phyloP scores from a whole-genome alignment of 1,140 invertebrate species.

The Potamilus streckersoni region DNA sequence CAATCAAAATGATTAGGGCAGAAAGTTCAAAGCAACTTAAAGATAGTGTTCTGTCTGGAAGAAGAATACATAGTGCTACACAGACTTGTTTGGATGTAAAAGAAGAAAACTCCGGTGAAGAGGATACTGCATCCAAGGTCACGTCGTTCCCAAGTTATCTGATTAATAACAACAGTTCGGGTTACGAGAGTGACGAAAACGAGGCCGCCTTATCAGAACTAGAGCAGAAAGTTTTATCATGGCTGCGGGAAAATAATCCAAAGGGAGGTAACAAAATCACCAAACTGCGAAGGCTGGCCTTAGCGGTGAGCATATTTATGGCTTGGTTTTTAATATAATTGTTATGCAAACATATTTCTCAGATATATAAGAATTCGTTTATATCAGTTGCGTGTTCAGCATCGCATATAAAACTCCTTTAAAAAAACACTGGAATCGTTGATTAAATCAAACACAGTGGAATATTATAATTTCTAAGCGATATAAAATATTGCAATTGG shows the following conservation, averaged over 20 bases:
- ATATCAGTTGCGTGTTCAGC: too few relatives aligned
- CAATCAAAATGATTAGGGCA: not conserved
- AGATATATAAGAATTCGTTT: too few relatives aligned
- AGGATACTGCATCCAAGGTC: constrained; percentile 9
- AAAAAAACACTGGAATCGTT: too few relatives aligned
- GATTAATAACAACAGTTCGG: constrained; percentile 2
- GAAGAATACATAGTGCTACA: constrained; percentile 14
- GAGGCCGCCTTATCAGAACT: constrained; percentile 40
- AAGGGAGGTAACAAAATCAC: constrained; percentile 41
- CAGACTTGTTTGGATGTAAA: constrained; percentile 11
- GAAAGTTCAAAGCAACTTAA: not conserved
- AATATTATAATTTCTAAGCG: too few relatives aligned
- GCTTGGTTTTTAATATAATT: too few relatives aligned
- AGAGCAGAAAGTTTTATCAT: constrained; percentile 44
- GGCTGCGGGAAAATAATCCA: constrained; percentile 50
- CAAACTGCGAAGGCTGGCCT: constrained; percentile 39
- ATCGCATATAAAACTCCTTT: too few relatives aligned
- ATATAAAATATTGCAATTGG: too few relatives aligned
- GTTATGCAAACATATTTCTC: too few relatives aligned
- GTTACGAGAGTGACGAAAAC: constrained; percentile 25
- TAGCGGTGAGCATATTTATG: constrained; percentile 36
- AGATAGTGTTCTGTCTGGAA: constrained; percentile 33
- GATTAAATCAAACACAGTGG: too few relatives aligned
- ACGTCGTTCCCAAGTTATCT: constrained; percentile 17
- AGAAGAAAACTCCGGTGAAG: constrained; percentile 1